These are phyloP conservation scores for Calosoma granatense DNA, from an alignment of 1,140 invertebrate species.

Conservation along the genomic window DNA sequence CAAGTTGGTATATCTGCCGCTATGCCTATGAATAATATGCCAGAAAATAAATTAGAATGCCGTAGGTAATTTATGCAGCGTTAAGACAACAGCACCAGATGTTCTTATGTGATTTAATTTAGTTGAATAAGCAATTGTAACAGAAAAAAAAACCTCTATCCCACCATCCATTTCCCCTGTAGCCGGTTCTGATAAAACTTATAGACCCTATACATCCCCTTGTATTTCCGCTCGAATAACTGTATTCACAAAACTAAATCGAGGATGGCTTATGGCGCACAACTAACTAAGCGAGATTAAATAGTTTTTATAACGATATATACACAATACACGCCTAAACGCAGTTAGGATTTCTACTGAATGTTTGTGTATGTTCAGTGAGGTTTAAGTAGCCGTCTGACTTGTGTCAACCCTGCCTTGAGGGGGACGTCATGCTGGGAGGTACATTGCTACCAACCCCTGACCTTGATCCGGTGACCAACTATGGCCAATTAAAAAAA, in stretches of 20 bases:
- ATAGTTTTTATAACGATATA: not conserved
- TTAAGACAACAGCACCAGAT: not conserved
- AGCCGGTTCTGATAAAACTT: not conserved
- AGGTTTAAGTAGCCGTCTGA: not conserved
- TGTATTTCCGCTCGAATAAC: not conserved
- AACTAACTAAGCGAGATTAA: not conserved
- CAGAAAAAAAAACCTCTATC: not conserved
- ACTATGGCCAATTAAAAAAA: not conserved
- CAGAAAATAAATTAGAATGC: not conserved
- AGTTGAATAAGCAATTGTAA: not conserved
- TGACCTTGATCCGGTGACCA: not conserved
- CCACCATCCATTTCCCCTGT: not conserved
- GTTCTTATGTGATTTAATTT: not conserved
- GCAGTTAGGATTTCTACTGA: not conserved
- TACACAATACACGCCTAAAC: not conserved
- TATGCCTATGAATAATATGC: no score
- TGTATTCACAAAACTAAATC: not conserved
- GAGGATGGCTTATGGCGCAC: not conserved
- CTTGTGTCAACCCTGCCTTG: no score
- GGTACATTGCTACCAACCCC: not conserved
- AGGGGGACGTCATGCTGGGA: not conserved
- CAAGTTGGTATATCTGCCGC: no score
- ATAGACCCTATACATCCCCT: not conserved
- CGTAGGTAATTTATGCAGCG: not conserved
- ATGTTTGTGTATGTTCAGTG: not conserved